phyloP scores from a whole-genome alignment of 2,113 vertebrate genomes.

The Bombycilla garrulus region DNA sequence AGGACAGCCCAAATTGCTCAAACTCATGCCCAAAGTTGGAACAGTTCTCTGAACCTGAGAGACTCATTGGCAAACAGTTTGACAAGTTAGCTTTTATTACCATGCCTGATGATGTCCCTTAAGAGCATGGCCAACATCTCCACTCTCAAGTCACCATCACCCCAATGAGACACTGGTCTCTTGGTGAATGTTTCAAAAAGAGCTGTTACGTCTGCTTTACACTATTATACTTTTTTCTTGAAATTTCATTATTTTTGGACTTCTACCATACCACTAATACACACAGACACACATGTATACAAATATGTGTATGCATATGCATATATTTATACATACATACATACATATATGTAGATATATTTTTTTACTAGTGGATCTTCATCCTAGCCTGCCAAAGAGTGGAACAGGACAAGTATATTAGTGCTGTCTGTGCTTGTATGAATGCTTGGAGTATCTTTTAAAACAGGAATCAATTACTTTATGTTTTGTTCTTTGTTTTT shows the following conservation, averaged over 20 bases:
- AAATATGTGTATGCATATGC: neutral
- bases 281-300: fast-evolving
- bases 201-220: neutral
- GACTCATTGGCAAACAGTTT: neutral
- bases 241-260: neutral
- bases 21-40: neutral
- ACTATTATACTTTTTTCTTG: neutral
- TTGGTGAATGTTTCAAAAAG: neutral
- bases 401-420: neutral
- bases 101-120: fast-evolving
- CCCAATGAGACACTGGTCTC: neutral
- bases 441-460: neutral
- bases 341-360: fast-evolving
- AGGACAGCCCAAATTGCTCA: neutral
- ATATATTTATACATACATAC: neutral
- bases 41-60: neutral
- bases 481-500: neutral
- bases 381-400: neutral
- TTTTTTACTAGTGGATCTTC: neutral
- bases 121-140: fast-evolving
- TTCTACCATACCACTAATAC: neutral
- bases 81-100: neutral
- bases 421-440: neutral
- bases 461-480: neutral
- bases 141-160: neutral